A percentile compares a stretch with the other conserved stretches of the same genome.
Conservation (phyloP, 2,113 vertebrate genomes). For the Opisthocomus hoazin region DNA sequence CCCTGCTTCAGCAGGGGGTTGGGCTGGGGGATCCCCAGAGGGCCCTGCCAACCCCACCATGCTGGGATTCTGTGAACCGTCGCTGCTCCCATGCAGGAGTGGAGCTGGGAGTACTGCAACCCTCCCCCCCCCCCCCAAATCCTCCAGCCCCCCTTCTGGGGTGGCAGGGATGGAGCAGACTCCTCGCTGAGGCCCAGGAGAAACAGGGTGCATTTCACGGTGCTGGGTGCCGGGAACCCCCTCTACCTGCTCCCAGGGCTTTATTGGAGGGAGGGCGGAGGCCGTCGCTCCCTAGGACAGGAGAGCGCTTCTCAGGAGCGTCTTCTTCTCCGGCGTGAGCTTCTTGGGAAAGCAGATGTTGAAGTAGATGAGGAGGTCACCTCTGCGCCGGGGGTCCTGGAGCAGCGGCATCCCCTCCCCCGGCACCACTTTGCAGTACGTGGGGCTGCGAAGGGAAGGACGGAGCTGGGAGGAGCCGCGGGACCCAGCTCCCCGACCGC, state of each 20-base stretch:
- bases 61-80: too few species aligned
- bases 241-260: too few species aligned
- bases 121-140: too few species aligned
- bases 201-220: too few species aligned
- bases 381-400: conserved; percentile 70
- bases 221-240: too few species aligned
- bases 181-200: fast-evolving
- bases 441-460: conserved; percentile 70
- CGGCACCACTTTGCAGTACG: conserved; percentile 82
- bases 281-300: not conserved
- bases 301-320: conserved; percentile 75
- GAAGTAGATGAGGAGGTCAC: conserved; percentile 87
- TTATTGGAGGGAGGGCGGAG: not conserved
- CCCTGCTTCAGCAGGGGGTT: too few species aligned
- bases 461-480: not conserved
- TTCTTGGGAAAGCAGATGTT: conserved; percentile 82
- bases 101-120: not conserved
- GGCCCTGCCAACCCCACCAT: too few species aligned
- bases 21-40: too few species aligned
- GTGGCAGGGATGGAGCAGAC: too few species aligned
- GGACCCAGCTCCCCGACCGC: too few species aligned
- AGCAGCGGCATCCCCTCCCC: conserved; percentile 89
- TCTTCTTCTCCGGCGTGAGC: conserved; percentile 79
- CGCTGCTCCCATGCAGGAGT: not conserved
- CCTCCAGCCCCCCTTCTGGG: not conserved